A percentile compares a stretch with the other conserved stretches of the same genome.
Evolutionary conservation across 1,140 invertebrate species (phyloP).

Genomic region (Heliconius congener): DNA sequence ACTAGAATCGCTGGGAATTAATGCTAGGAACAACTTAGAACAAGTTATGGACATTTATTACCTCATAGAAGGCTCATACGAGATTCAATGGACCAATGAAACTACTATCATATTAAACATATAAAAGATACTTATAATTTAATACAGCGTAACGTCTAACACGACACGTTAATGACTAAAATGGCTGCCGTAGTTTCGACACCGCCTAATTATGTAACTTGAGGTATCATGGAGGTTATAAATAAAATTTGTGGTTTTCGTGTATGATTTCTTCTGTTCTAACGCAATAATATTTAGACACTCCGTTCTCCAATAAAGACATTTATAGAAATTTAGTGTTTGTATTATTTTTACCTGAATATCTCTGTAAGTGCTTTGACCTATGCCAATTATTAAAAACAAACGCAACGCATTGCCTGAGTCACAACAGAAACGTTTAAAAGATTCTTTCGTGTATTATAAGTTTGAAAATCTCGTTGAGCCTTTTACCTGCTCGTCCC

Average conservation of each 20-base stretch:
- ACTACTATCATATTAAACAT: conserved; percentile 37
- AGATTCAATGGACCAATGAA: conserved; percentile 30
- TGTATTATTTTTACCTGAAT: neutral
- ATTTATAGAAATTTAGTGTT: neutral
- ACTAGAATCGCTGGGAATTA: neutral
- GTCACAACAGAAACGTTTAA: conserved; percentile 36
- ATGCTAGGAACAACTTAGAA: conserved; percentile 13
- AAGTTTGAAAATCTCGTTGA: conserved; percentile 36
- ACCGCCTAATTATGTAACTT: conserved; percentile 58
- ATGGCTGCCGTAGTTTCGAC: conserved; percentile 52
- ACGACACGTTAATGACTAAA: conserved; percentile 54
- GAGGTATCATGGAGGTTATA: conserved; percentile 44
- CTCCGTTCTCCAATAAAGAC: neutral
- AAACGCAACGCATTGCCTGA: conserved; percentile 11
- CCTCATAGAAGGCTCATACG: conserved; percentile 17
- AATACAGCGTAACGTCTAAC: conserved; percentile 38
- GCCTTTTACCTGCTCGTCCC: conserved; percentile 65
- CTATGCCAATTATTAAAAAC: neutral
- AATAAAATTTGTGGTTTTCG: conserved; percentile 28
- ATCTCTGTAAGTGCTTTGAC: conserved; percentile 6
- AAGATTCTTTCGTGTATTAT: conserved; percentile 34
- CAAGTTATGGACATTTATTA: conserved; percentile 23
- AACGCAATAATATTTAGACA: neutral
- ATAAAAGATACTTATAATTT: conserved; percentile 39
- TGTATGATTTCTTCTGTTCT: conserved; percentile 14